Evolutionary conservation across 2,888 invertebrate species (phyloP).

Genomic region (Hermaeophaga mercurialis): DNA sequence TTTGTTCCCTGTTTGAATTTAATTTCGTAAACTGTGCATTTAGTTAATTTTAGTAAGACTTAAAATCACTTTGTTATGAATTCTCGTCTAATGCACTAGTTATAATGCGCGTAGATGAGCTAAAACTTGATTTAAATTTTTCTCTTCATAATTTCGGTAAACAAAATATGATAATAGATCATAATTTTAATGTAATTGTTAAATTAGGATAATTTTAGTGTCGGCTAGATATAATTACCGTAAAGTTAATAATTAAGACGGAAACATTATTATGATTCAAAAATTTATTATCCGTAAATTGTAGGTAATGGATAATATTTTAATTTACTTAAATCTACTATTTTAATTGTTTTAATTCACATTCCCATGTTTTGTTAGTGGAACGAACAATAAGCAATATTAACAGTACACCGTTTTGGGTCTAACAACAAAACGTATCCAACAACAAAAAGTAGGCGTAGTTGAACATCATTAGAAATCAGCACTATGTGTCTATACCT

Average conservation of each 20-base stretch:
- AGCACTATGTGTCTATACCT: too few species aligned
- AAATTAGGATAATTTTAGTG: constrained; percentile 17
- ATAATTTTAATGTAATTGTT: constrained; percentile 16
- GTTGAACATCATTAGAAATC: too few species aligned
- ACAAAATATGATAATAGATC: constrained; percentile 16
- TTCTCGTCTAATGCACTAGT: too few species aligned
- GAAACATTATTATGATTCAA: constrained; percentile 20
- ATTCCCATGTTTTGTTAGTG: constrained; percentile 3
- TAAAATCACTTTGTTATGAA: too few species aligned
- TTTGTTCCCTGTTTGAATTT: too few species aligned
- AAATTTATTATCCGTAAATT: constrained; percentile 26
- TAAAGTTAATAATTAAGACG: constrained; percentile 17
- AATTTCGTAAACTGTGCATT: too few species aligned
- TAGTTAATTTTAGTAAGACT: too few species aligned
- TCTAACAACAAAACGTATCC: too few species aligned
- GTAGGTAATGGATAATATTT: constrained; percentile 17
- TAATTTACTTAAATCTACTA: constrained; percentile 12
- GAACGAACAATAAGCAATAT: constrained; percentile 10
- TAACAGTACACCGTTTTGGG: constrained; percentile 2
- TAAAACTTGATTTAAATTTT: too few species aligned
- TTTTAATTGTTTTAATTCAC: constrained; percentile 17
- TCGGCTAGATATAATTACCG: constrained; percentile 14
- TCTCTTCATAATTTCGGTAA: neutral
- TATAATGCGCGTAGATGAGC: too few species aligned
- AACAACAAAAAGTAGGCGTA: too few species aligned